Conservation (phyloP, 2,797 vertebrate species). For the Vipera latastei region DNA sequence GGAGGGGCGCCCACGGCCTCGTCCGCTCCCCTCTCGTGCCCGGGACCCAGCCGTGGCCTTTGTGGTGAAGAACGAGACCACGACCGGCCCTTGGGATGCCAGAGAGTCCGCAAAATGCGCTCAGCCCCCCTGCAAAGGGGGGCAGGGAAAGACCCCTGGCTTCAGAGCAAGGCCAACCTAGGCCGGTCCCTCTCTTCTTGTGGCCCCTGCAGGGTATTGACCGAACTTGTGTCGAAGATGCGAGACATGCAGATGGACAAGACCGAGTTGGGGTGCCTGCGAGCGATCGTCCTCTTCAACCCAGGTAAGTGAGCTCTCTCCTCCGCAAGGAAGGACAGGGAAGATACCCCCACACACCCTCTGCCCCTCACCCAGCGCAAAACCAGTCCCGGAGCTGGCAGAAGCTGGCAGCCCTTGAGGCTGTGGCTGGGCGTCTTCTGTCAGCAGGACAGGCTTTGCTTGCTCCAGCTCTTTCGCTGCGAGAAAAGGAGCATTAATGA, state of each 20-base stretch:
- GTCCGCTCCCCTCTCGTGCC: background rate
- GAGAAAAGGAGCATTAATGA: background rate
- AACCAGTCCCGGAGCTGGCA: background rate
- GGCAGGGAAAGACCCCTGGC: background rate
- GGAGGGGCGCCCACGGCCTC: background rate
- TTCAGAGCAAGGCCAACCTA: background rate
- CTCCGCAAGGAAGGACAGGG: background rate
- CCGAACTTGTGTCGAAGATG: conserved; percentile 97
- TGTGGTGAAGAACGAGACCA: too few relatives aligned
- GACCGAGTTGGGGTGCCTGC: conserved; percentile 94
- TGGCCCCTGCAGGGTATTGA: conserved; percentile 82
- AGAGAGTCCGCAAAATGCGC: background rate
- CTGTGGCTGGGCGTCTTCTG: background rate
- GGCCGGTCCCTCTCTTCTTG: background rate
- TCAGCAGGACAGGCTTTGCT: background rate
- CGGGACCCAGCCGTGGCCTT: background rate
- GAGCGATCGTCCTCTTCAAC: conserved; percentile 96
- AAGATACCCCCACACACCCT: background rate
- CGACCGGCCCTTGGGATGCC: background rate
- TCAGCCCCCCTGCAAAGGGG: background rate
- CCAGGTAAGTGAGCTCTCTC: conserved; percentile 73
- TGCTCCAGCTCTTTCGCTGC: background rate
- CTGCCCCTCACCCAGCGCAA: background rate
- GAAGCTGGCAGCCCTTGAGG: background rate
- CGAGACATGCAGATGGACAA: conserved; percentile 99